Percentiles rank a stretch among this genome's conserved stretches.
Conservation (phyloP, 2,113 vertebrate species). For the Lates calcarifer region DNA sequence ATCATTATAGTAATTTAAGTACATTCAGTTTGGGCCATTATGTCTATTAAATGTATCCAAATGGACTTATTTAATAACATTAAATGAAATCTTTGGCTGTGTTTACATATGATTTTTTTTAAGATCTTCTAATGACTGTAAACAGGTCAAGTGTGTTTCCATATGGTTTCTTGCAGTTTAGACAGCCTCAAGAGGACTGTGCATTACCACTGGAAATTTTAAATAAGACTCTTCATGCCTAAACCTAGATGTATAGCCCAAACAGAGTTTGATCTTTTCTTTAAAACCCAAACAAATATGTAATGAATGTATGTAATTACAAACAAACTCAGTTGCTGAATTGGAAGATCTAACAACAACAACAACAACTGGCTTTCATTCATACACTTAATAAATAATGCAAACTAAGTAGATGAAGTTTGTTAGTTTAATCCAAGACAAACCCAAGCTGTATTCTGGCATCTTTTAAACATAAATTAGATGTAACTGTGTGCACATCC, state of each 20-base stretch:
- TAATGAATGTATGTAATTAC: not conserved
- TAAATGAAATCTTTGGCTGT: conserved; percentile 16
- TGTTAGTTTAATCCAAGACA: not conserved
- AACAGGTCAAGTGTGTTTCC: conserved; percentile 1
- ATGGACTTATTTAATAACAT: conserved; percentile 30
- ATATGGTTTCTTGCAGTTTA: not conserved
- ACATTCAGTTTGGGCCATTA: conserved; percentile 18
- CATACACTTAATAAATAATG: not conserved
- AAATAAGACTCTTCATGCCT: not conserved
- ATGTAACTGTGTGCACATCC: not conserved
- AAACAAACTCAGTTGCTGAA: not conserved
- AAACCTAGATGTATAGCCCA: not conserved
- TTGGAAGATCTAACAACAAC: not conserved
- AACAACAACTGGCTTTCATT: not conserved
- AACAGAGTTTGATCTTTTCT: not conserved
- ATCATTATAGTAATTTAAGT: conserved; percentile 27
- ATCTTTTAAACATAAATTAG: not conserved
- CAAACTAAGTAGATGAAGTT: not conserved
- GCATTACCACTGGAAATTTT: not conserved
- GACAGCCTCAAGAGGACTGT: not conserved
- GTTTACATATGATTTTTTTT: not conserved
- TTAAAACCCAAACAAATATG: not conserved
- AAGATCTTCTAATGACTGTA: not conserved
- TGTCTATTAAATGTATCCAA: conserved; percentile 6
- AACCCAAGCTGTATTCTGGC: not conserved